A percentile compares a stretch with the other conserved stretches of the same genome.
Conservation (phyloP, 2,113 vertebrate genomes). For the Rhinolophus ferrumequinum region DNA sequence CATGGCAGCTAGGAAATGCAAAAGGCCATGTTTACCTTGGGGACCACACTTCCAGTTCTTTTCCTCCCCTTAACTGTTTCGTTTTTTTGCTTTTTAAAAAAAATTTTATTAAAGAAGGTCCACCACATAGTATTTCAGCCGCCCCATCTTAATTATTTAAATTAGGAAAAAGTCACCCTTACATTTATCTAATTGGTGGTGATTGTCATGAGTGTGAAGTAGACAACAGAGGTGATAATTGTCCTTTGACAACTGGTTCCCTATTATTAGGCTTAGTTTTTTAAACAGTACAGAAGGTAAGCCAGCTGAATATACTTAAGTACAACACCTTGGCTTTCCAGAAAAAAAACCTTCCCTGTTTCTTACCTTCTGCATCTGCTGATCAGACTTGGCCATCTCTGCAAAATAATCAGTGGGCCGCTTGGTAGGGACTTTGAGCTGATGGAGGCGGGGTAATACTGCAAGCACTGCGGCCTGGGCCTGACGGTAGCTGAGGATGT, state of each 20-base stretch:
- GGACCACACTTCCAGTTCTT: neutral
- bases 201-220: neutral
- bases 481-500: slow-evolving; percentile 91
- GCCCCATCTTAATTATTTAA: neutral
- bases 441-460: slow-evolving; percentile 89
- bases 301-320: neutral
- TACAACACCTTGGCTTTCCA: neutral
- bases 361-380: slow-evolving; percentile 98
- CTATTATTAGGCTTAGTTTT: neutral
- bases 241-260: neutral
- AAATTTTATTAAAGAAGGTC: too few species aligned
- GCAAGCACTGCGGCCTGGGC: slow-evolving; percentile 94
- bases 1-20: neutral
- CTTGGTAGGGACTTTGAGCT: slow-evolving; percentile 90
- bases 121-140: too few species aligned
- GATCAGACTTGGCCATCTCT: slow-evolving; percentile 98
- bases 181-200: neutral
- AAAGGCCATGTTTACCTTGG: neutral
- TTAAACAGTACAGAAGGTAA: neutral
- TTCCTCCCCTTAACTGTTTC: neutral
- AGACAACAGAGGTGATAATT: neutral
- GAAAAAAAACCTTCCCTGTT: neutral
- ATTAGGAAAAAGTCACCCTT: slow-evolving; percentile 5
- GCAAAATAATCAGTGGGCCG: slow-evolving; percentile 97
- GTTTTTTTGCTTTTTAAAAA: too few species aligned